Evolutionary conservation across 2,113 vertebrate genomes (phyloP).

Genomic region (Zapornia atra): DNA sequence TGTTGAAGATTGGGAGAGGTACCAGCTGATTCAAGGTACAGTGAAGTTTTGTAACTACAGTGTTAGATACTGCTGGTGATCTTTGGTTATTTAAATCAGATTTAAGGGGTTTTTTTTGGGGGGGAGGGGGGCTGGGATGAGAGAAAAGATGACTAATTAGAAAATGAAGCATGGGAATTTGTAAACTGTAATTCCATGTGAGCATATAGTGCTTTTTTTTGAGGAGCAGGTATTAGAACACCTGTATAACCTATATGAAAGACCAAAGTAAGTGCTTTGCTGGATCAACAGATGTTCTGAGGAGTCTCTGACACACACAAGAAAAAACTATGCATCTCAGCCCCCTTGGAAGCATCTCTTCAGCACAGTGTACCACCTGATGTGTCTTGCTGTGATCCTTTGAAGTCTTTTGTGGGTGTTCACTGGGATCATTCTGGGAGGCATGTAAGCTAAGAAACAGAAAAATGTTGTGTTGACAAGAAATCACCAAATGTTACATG

Average conservation of each 20-base stretch:
- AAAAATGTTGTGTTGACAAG: too few species aligned
- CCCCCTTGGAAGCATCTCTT: background rate
- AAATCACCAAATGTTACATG: background rate
- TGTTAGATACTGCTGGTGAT: background rate
- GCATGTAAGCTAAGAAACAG: background rate
- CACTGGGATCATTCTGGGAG: background rate
- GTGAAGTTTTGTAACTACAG: background rate
- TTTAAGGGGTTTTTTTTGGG: background rate
- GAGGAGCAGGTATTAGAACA: background rate
- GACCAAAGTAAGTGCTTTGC: background rate
- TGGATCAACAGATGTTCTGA: background rate
- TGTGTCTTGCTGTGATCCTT: background rate
- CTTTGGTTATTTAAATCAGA: background rate
- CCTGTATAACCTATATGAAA: background rate
- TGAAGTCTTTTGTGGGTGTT: conserved; percentile 23
- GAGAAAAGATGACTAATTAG: background rate
- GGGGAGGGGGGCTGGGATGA: background rate
- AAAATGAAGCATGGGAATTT: background rate
- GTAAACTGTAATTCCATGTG: background rate
- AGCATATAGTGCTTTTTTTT: background rate
- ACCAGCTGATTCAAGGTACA: background rate
- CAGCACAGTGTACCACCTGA: background rate
- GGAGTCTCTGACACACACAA: background rate
- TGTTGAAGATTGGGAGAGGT: background rate
- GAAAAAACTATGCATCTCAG: background rate